Conservation (phyloP, 2,797 vertebrate genomes). For the Rachycentron canadum region DNA sequence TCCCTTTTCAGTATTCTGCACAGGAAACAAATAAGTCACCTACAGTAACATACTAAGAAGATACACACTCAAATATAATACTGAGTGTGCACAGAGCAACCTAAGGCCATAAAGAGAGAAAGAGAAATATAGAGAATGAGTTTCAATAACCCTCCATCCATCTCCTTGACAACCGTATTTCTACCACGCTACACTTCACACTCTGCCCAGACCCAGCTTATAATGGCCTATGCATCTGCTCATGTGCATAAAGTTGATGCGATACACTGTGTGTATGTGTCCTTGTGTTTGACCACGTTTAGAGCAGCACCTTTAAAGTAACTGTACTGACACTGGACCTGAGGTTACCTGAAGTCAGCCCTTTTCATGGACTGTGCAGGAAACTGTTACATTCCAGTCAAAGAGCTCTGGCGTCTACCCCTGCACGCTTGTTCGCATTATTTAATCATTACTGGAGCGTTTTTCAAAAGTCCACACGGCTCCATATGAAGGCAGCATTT, state of each 20-base stretch:
- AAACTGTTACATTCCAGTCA: slow-evolving; percentile 13
- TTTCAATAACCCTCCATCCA: slow-evolving; percentile 76
- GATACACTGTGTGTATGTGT: slow-evolving; percentile 6
- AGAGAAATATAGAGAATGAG: slow-evolving; percentile 45
- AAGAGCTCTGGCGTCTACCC: slow-evolving; percentile 13
- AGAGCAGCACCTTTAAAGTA: slow-evolving; percentile 13
- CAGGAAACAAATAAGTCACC: slow-evolving; percentile 50
- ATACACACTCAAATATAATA: slow-evolving; percentile 11
- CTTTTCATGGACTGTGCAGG: neutral
- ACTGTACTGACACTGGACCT: neutral
- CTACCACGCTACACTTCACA: slow-evolving; percentile 34
- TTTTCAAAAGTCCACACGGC: slow-evolving; percentile 37
- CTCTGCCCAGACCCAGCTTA: slow-evolving; percentile 31
- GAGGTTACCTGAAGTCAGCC: slow-evolving; percentile 30
- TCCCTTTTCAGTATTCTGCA: slow-evolving; percentile 60
- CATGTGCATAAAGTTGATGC: slow-evolving; percentile 23
- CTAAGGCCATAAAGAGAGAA: slow-evolving; percentile 46
- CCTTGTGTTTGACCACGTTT: slow-evolving; percentile 20
- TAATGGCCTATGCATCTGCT: slow-evolving; percentile 45
- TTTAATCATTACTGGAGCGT: slow-evolving; percentile 45
- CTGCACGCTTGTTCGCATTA: slow-evolving; percentile 30
- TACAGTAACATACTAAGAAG: slow-evolving; percentile 42
- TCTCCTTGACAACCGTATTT: slow-evolving; percentile 71
- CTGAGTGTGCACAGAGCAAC: slow-evolving; percentile 41
- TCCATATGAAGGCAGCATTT: slow-evolving; percentile 48